Evolutionary conservation across 2,113 vertebrate genomes (phyloP).

Genomic region (Mesitornis unicolor): DNA sequence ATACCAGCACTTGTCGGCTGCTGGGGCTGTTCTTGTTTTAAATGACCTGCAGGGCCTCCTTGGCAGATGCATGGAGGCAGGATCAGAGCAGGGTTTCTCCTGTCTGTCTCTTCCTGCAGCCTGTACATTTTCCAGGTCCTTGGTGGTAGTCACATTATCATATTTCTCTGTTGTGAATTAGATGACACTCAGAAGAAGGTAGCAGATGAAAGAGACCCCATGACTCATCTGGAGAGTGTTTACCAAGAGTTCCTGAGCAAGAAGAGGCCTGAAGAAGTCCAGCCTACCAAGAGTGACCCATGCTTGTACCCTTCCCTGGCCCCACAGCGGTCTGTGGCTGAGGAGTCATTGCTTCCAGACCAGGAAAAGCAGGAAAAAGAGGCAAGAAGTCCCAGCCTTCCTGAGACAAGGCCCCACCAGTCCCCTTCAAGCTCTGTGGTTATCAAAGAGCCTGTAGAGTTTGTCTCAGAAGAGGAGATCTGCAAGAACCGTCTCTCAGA

Average conservation of each 20-base stretch:
- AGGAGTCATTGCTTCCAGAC: conserved; percentile 3
- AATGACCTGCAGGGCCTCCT: background rate
- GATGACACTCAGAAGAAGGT: conserved; percentile 71
- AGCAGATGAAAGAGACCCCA: conserved; percentile 67
- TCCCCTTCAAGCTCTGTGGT: conserved; percentile 53
- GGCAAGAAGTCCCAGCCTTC: conserved; percentile 51
- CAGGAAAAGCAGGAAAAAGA: conserved; percentile 29
- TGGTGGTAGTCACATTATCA: background rate
- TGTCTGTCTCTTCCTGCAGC: background rate
- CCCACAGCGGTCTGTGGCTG: background rate
- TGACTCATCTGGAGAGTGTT: conserved; percentile 74
- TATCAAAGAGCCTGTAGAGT: conserved; percentile 79
- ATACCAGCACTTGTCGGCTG: background rate
- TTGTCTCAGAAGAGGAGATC: conserved; percentile 86
- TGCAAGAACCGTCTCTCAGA: conserved; percentile 81
- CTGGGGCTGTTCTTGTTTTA: background rate
- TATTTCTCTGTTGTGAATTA: conserved; percentile 56
- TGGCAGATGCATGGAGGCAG: background rate
- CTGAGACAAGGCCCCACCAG: conserved; percentile 64
- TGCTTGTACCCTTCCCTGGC: conserved; percentile 13
- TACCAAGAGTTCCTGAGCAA: conserved; percentile 73
- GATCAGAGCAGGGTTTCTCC: background rate
- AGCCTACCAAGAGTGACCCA: conserved; percentile 33
- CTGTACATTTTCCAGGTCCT: background rate
- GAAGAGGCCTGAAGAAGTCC: conserved; percentile 50